A percentile compares a stretch with the other conserved stretches of the same genome.
Conservation (phyloP, 1,140 invertebrate species). For the Diorhabda sublineata region DNA sequence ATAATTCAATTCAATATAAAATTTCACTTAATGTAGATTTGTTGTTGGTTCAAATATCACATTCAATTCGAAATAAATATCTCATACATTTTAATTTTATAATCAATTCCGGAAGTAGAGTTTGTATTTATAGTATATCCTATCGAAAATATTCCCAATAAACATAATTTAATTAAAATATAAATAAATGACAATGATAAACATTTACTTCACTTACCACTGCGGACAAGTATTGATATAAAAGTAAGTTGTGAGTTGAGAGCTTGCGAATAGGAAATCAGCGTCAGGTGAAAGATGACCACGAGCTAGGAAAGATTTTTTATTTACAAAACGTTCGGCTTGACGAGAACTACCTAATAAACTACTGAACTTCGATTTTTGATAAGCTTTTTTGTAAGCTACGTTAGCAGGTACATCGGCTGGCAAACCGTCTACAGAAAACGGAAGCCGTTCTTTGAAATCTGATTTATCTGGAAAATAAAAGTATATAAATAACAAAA, state of each 20-base stretch:
- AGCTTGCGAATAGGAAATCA: conserved; percentile 50
- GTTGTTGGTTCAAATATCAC: no score
- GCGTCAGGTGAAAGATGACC: conserved; percentile 54
- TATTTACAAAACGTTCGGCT: conserved; percentile 42
- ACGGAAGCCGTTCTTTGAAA: conserved; percentile 36
- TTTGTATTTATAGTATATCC: no score
- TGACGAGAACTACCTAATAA: conserved; percentile 40
- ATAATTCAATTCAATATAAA: no score
- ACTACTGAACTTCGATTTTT: conserved; percentile 41
- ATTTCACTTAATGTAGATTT: no score
- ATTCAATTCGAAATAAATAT: no score
- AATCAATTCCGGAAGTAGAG: no score
- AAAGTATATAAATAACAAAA: background rate
- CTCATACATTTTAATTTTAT: no score
- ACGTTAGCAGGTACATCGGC: conserved; percentile 23
- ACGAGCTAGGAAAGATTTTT: conserved; percentile 46
- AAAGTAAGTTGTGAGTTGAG: conserved; percentile 52
- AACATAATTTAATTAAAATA: no score
- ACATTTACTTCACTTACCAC: conserved; percentile 40
- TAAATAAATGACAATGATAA: no score
- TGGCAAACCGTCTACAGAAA: conserved; percentile 38
- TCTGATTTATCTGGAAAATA: conserved; percentile 38
- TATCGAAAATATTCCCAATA: no score
- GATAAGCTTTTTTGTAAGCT: conserved; percentile 38
- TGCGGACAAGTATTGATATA: conserved; percentile 55